Evolutionary conservation across 1,140 invertebrate species (phyloP).

Genomic region (Rhynchophorus ferrugineus): DNA sequence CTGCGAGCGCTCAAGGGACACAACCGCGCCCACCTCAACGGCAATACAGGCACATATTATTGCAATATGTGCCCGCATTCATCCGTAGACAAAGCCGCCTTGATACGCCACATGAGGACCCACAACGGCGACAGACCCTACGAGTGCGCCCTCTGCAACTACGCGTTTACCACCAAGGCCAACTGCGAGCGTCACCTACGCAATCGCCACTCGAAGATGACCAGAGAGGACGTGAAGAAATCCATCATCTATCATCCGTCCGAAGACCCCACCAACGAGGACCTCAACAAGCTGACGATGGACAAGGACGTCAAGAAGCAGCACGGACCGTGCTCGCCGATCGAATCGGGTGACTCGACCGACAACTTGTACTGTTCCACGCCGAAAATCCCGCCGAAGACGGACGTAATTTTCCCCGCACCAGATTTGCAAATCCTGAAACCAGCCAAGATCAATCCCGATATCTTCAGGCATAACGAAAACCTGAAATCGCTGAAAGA

Average conservation of each 20-base stretch:
- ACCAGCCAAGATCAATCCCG: slow-evolving; percentile 21
- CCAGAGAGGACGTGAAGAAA: slow-evolving; percentile 77
- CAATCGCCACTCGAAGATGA: slow-evolving; percentile 78
- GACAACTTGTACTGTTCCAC: slow-evolving; percentile 34
- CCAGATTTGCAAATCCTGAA: slow-evolving; percentile 25
- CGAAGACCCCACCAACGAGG: slow-evolving; percentile 70
- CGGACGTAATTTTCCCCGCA: slow-evolving; percentile 20
- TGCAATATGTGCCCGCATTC: slow-evolving; percentile 90
- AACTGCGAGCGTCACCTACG: slow-evolving; percentile 85
- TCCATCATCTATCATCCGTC: slow-evolving; percentile 79
- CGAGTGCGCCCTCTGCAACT: slow-evolving; percentile 88
- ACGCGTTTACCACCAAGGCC: slow-evolving; percentile 92
- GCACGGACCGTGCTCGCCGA: slow-evolving; percentile 31
- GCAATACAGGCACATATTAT: slow-evolving; percentile 65
- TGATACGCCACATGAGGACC: slow-evolving; percentile 82
- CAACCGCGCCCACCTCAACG: slow-evolving; percentile 67
- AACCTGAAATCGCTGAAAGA: slow-evolving; percentile 22
- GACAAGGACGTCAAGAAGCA: slow-evolving; percentile 45
- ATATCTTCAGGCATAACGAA: slow-evolving; percentile 23
- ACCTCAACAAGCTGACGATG: slow-evolving; percentile 48
- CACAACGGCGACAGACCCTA: slow-evolving; percentile 94
- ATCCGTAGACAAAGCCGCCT: slow-evolving; percentile 81
- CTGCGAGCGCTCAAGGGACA: slow-evolving; percentile 85
- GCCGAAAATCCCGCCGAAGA: slow-evolving; percentile 24
- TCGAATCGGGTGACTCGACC: slow-evolving; percentile 24